Evolutionary conservation across 2,113 vertebrate species (phyloP).

Genomic region (Alaudala cheleensis): DNA sequence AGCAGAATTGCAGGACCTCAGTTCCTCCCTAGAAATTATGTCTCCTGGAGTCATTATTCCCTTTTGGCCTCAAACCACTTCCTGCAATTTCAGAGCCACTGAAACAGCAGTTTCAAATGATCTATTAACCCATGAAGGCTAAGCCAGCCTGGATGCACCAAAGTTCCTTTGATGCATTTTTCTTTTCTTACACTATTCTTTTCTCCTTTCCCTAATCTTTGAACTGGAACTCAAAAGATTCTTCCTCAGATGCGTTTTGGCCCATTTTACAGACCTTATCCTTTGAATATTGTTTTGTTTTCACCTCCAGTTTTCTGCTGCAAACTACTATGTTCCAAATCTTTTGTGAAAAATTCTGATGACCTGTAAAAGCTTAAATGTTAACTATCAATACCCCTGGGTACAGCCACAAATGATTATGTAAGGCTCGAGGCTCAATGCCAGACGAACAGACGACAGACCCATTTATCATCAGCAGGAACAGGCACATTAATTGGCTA

Average conservation of each 20-base stretch:
- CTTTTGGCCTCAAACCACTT: neutral
- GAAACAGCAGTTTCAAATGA: neutral
- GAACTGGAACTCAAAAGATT: neutral
- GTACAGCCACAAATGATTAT: neutral
- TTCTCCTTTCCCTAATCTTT: neutral
- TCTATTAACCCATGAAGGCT: constrained; percentile 4
- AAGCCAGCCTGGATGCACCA: neutral
- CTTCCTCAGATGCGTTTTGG: neutral
- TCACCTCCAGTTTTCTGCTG: neutral
- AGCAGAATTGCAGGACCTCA: neutral
- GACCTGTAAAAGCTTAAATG: neutral
- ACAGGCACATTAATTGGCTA: constrained; percentile 39
- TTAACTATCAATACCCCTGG: neutral
- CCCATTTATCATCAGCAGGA: constrained; percentile 54
- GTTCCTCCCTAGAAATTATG: constrained; percentile 12
- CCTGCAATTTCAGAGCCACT: constrained; percentile 33
- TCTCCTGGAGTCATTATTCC: constrained; percentile 7
- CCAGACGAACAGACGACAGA: neutral
- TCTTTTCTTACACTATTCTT: neutral
- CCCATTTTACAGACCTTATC: neutral
- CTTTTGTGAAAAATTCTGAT: constrained; percentile 4
- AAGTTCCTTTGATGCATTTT: neutral
- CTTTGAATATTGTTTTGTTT: neutral
- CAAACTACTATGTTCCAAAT: neutral
- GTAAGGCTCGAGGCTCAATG: neutral